Evolutionary conservation across 2,888 invertebrate genomes (phyloP), one percentile per base, ranked within the genome.

Genomic region (Macrosiphum euphorbiae): DNA sequence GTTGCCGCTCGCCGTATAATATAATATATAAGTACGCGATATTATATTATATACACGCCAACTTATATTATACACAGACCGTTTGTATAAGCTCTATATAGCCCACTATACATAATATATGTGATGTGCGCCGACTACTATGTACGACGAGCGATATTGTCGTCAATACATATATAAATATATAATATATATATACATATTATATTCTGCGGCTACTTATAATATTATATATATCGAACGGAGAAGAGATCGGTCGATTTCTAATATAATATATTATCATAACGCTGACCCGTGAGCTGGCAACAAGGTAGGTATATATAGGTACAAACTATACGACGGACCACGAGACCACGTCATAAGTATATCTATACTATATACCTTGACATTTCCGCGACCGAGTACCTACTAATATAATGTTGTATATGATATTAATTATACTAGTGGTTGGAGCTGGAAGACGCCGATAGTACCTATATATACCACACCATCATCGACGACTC

Each of bases 41-140:
- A 78, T 78, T 78, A 78, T 78, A 35, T 78, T 78, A 35, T 78
- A 35, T 35, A 78, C 35, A 35, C 35, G 78, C 78, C 78, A 78
- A 78, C 78, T 78, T 78, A 78, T 78, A 78, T 78, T 78, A 78
- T 78, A 78, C 35, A 78, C 78, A 78, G 35, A 35, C 78, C 78
- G 78, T 78, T 78, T 78, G 78, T 78, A 35, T 78, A 78, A 35
- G 7, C 78, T 78, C 78, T 35, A 78, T 28, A 28, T 67, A 67
- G 35, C 78, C 35, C 78, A 78, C 78, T 35, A 35, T 20, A 78
- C 35, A 78, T 35, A 35, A 78, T 78, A 78, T 35, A 78, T 78
- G 78, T 78, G 78, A 78, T 35, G 35, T 78, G 78, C 35, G 20
- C 78, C 78, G 78, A 78, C 78, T 78, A 78, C 78, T 78, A 78